A percentile compares a stretch with the other conserved stretches of the same genome.
phyloP scores from a whole-genome alignment of 2,797 vertebrate genomes.

The Phataginus tetradactyla region DNA sequence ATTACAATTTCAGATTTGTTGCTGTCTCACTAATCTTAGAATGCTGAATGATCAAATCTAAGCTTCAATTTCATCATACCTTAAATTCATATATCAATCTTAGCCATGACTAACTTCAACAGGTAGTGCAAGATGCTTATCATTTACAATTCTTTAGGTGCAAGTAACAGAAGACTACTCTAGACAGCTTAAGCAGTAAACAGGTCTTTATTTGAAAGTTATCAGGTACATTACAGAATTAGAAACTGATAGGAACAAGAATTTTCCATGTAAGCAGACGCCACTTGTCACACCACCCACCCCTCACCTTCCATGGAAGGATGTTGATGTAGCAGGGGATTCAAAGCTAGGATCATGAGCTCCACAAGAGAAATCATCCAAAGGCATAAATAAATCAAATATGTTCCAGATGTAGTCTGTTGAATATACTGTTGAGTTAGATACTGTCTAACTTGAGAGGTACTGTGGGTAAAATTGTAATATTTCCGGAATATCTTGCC shows the following conservation, averaged over 20 bases:
- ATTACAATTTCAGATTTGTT: background rate
- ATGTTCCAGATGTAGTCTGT: background rate
- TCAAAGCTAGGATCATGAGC: background rate
- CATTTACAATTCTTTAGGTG: background rate
- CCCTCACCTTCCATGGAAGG: background rate
- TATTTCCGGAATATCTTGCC: too few species aligned
- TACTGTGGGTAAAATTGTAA: too few species aligned
- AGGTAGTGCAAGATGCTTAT: background rate
- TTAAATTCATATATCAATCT: background rate
- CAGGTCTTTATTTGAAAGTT: background rate
- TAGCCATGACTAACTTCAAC: background rate
- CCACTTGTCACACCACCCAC: background rate
- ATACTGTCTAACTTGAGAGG: background rate
- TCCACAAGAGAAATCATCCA: background rate
- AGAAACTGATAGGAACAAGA: background rate
- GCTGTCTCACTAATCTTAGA: background rate
- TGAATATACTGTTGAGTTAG: background rate
- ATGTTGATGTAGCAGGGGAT: background rate
- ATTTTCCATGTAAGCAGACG: background rate
- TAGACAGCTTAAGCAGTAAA: background rate
- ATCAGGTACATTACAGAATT: background rate
- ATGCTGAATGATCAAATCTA: background rate
- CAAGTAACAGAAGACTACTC: conserved; percentile 4
- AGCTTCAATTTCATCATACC: background rate
- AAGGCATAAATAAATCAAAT: background rate